A percentile compares a stretch with the other conserved stretches of the same genome.
These are phyloP conservation scores for Cheilosia soror DNA, from an alignment of 2,888 invertebrate species.

Conservation along the genomic window DNA sequence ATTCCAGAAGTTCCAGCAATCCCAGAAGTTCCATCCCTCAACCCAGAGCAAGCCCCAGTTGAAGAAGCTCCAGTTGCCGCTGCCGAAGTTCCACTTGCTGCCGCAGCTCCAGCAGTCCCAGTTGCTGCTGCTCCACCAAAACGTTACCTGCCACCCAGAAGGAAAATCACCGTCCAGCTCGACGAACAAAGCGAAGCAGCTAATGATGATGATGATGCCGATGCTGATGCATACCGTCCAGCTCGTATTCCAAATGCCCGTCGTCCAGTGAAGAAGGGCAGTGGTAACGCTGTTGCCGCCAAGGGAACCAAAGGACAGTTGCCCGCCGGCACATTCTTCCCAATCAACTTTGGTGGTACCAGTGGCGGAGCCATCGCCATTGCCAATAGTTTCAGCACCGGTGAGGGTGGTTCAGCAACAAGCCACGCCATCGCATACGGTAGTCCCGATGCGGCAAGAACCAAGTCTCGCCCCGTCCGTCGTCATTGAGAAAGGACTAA, in stretches of 20 bases:
- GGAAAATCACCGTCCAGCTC: constrained; percentile 81
- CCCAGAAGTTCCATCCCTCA: constrained; percentile 43
- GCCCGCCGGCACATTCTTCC: constrained; percentile 83
- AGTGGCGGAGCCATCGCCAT: constrained; percentile 83
- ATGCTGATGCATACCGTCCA: constrained; percentile 77
- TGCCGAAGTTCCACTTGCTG: constrained; percentile 77
- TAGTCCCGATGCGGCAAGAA: constrained; percentile 80
- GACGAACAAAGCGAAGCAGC: constrained; percentile 80
- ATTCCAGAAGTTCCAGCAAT: constrained; percentile 63
- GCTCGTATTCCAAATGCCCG: constrained; percentile 80
- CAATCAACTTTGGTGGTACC: constrained; percentile 83
- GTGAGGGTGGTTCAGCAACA: constrained; percentile 83
- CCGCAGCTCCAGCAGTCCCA: constrained; percentile 77
- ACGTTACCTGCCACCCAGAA: constrained; percentile 81
- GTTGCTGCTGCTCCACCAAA: constrained; percentile 76
- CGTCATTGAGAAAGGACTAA: constrained; percentile 57
- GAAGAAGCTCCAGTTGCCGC: constrained; percentile 72
- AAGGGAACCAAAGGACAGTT: constrained; percentile 78
- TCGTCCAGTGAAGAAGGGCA: constrained; percentile 79
- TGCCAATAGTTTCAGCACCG: constrained; percentile 84
- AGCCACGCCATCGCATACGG: constrained; percentile 84
- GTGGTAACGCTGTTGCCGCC: constrained; percentile 67
- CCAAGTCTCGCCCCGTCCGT: constrained; percentile 79
- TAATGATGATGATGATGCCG: constrained; percentile 78
- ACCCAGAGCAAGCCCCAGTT: constrained; percentile 72